Evolutionary conservation across 2,113 vertebrate genomes (phyloP).

Genomic region (Alethe diademata): DNA sequence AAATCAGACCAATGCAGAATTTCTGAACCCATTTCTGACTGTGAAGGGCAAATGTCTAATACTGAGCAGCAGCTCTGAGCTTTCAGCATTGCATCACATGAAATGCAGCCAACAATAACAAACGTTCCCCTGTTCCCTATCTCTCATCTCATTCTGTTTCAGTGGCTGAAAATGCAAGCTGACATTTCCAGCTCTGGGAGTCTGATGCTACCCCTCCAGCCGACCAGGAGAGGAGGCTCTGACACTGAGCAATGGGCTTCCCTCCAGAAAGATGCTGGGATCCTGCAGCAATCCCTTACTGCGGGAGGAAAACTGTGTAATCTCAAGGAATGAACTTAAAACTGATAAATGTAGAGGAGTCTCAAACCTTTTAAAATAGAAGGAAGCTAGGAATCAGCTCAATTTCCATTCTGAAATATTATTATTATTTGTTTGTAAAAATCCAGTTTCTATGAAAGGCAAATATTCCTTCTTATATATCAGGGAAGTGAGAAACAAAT

Average conservation of each 20-base stretch:
- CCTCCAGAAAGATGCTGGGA: not conserved
- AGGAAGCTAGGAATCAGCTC: not conserved
- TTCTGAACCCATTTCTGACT: not conserved
- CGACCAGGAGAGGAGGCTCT: constrained; percentile 65
- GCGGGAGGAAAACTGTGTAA: accelerated
- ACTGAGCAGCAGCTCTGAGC: not conserved
- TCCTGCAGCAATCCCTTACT: not conserved
- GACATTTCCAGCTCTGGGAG: not conserved
- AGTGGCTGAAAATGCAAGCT: not conserved
- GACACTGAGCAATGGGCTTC: constrained; percentile 7
- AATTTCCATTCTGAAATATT: not conserved
- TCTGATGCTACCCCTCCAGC: not conserved
- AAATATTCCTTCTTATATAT: not conserved
- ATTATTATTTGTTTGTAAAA: not conserved
- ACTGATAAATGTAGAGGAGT: not conserved
- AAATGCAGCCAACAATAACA: not conserved
- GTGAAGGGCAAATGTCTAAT: not conserved
- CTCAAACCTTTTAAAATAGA: not conserved
- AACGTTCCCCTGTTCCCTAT: not conserved
- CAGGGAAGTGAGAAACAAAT: not conserved
- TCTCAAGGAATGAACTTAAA: not conserved
- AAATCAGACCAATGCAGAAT: not conserved
- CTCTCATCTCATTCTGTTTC: not conserved
- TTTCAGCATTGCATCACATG: not conserved
- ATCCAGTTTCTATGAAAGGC: not conserved